phyloP scores from a whole-genome alignment of 2,797 vertebrate species.

The Leptatherina wallacei region DNA sequence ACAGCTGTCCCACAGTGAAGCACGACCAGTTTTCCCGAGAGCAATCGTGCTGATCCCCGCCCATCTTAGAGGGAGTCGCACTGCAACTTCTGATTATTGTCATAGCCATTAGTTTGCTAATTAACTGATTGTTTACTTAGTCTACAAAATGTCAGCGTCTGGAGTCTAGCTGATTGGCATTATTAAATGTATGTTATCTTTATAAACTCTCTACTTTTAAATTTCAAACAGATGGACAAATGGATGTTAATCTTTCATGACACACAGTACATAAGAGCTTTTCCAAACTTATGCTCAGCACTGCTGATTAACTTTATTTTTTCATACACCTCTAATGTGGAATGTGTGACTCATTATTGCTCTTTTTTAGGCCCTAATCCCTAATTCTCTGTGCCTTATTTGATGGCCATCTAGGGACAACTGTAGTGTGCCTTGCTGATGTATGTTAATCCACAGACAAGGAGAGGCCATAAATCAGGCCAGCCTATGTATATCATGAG shows the following conservation, averaged over 20 bases:
- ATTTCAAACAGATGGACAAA: constrained; percentile 8
- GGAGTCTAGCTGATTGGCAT: neutral
- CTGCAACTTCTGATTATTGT: constrained; percentile 22
- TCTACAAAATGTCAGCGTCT: constrained; percentile 5
- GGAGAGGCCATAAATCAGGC: constrained; percentile 73
- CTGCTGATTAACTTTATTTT: constrained; percentile 36
- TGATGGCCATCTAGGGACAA: constrained; percentile 77
- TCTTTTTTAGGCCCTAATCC: constrained; percentile 67
- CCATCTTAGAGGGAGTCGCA: neutral
- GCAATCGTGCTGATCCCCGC: constrained; percentile 18
- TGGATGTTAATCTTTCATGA: neutral
- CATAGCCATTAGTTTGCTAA: neutral
- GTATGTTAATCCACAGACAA: constrained; percentile 75
- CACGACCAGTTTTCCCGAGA: constrained; percentile 60
- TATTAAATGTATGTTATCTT: neutral
- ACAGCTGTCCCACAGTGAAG: constrained; percentile 57
- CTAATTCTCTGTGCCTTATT: constrained; percentile 65
- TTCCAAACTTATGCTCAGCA: constrained; percentile 17
- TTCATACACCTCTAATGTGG: constrained; percentile 41
- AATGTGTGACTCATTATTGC: constrained; percentile 73
- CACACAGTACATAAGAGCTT: constrained; percentile 9
- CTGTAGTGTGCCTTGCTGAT: constrained; percentile 59
- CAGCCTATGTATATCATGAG: constrained; percentile 78
- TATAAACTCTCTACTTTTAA: constrained; percentile 7
- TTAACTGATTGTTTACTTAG: constrained; percentile 5